A percentile compares a stretch with the other conserved stretches of the same genome.
phyloP scores from a whole-genome alignment of 2,797 vertebrate species.

The Lutjanus campechanus region DNA sequence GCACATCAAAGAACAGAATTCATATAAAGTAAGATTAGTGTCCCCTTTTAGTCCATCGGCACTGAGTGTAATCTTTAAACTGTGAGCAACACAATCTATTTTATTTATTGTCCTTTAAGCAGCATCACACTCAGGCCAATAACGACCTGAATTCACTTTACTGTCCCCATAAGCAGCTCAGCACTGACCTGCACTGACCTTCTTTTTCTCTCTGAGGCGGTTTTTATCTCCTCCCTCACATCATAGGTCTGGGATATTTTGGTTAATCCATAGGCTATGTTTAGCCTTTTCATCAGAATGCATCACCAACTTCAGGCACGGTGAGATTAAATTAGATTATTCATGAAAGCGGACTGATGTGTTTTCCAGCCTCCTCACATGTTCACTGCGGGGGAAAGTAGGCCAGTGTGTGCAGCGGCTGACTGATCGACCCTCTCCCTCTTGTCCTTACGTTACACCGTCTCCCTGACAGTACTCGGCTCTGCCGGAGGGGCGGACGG shows the following conservation, averaged over 20 bases:
- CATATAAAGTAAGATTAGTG: not conserved
- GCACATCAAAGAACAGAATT: not conserved
- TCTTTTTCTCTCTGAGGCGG: not conserved
- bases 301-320: constrained; percentile 33
- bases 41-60: not conserved
- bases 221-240: constrained; percentile 20
- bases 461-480: constrained; percentile 11
- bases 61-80: not conserved
- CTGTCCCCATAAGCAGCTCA: constrained; percentile 2
- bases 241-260: constrained; percentile 9
- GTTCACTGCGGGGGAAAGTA: constrained; percentile 54
- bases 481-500: not conserved
- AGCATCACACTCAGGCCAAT: not conserved
- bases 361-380: constrained; percentile 58
- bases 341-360: constrained; percentile 57
- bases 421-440: constrained; percentile 43
- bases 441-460: constrained; percentile 67
- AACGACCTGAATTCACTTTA: not conserved
- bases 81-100: not conserved
- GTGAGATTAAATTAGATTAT: constrained; percentile 69
- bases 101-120: not conserved
- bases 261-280: constrained; percentile 57
- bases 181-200: constrained; percentile 29
- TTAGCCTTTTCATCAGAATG: constrained; percentile 49
- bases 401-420: constrained; percentile 45